Evolutionary conservation across 1,140 invertebrate genomes (phyloP).

Genomic region (Zaprionus nigranus): DNA sequence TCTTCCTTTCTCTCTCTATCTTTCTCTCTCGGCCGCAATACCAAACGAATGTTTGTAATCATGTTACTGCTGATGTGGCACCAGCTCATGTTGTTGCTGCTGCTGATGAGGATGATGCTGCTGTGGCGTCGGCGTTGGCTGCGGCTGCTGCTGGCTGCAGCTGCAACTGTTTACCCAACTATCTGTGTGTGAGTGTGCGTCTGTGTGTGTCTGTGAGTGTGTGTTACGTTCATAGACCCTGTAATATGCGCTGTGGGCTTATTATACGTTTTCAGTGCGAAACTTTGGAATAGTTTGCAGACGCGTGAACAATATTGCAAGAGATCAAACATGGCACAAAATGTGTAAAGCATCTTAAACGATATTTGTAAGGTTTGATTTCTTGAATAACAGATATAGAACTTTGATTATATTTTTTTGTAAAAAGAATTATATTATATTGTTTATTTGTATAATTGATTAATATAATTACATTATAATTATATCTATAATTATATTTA

Average conservation of each 20-base stretch:
- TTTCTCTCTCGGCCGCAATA: constrained; percentile 24
- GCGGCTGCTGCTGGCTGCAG: constrained; percentile 22
- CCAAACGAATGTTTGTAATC: constrained; percentile 69
- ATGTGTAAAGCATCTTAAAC: not conserved
- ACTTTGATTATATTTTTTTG: too few relatives aligned
- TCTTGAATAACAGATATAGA: too few relatives aligned
- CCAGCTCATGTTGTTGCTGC: constrained; percentile 52
- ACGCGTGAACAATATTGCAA: not conserved
- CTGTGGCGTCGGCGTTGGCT: constrained; percentile 24
- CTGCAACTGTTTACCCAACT: constrained; percentile 60
- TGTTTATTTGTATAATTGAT: not conserved
- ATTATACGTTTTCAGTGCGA: not conserved
- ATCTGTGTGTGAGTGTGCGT: constrained; percentile 22
- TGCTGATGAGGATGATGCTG: constrained; percentile 28
- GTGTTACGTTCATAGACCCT: constrained; percentile 8
- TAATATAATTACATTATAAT: not conserved
- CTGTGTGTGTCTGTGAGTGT: constrained; percentile 28
- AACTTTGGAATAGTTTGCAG: not conserved
- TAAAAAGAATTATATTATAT: too few relatives aligned
- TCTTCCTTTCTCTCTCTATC: not conserved
- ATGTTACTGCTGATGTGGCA: constrained; percentile 72
- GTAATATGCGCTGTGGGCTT: constrained; percentile 11
- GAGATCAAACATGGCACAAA: not conserved
- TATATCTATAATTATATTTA: not conserved
- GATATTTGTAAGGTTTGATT: too few relatives aligned